phyloP scores from a whole-genome alignment of 2,797 vertebrate species.

The Labroides dimidiatus region DNA sequence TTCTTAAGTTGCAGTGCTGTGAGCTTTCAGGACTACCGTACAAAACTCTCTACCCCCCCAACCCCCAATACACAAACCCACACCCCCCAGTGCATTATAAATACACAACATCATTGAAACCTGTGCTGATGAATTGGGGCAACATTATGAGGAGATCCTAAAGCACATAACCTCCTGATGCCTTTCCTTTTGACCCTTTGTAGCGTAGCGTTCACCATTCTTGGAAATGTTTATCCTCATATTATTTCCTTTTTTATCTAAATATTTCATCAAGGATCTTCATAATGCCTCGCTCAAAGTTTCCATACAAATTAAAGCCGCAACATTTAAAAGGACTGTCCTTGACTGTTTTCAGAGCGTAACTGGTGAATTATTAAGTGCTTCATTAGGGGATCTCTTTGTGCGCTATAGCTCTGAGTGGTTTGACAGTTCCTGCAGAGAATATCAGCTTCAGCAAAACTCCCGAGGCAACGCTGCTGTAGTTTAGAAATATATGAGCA shows the following conservation, averaged over 20 bases:
- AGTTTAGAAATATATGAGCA: conserved; percentile 44
- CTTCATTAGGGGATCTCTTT: conserved; percentile 37
- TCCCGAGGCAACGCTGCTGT: conserved; percentile 28
- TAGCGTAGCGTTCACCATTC: background rate
- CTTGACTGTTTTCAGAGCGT: conserved; percentile 37
- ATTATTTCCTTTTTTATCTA: conserved; percentile 7
- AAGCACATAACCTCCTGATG: background rate
- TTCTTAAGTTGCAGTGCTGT: too few relatives aligned
- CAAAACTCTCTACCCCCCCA: too few relatives aligned
- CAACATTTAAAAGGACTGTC: conserved; percentile 30
- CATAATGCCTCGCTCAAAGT: conserved; percentile 2
- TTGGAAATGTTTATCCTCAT: conserved; percentile 11
- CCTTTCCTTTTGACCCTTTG: background rate
- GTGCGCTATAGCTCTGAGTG: conserved; percentile 13
- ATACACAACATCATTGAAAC: too few relatives aligned
- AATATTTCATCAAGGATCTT: conserved; percentile 27
- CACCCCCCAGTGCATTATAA: too few relatives aligned
- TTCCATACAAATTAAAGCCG: conserved; percentile 21
- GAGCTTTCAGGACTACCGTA: too few relatives aligned
- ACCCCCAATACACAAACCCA: too few relatives aligned
- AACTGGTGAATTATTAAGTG: conserved; percentile 28
- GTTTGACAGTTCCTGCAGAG: conserved; percentile 30
- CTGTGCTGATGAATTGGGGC: too few relatives aligned
- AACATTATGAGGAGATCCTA: too few relatives aligned
- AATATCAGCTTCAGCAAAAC: conserved; percentile 32